A percentile compares a stretch with the other conserved stretches of the same genome.
Evolutionary conservation across 2,888 invertebrate genomes (phyloP).

Genomic region (Prosopocoilus inquinatus): DNA sequence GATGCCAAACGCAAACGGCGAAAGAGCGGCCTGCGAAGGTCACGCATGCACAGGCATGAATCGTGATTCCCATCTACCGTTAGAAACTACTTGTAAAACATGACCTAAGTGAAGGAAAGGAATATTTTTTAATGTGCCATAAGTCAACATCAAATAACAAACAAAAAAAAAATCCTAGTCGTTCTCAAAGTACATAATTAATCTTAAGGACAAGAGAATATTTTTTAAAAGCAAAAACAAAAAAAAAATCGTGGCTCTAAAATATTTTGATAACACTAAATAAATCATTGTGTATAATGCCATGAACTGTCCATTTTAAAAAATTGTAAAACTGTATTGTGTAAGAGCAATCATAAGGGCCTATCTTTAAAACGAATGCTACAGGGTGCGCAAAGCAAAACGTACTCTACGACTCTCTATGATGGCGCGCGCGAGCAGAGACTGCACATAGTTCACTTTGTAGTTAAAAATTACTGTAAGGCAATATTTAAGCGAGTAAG

Average conservation of each 20-base stretch:
- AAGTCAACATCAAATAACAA: conserved; percentile 42
- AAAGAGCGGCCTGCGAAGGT: conserved; percentile 63
- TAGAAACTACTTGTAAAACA: conserved; percentile 20
- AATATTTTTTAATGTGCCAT: conserved; percentile 49
- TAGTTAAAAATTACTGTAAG: conserved; percentile 42
- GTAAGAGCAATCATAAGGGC: conserved; percentile 47
- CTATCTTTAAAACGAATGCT: conserved; percentile 35
- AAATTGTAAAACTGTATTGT: conserved; percentile 24
- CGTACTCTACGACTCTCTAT: conserved; percentile 18
- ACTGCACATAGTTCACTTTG: conserved; percentile 42
- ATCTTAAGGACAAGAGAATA: conserved; percentile 43
- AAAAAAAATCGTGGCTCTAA: conserved; percentile 38
- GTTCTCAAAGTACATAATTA: conserved; percentile 45
- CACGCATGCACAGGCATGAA: conserved; percentile 56
- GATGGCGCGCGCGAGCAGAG: conserved; percentile 24
- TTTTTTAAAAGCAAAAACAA: conserved; percentile 38
- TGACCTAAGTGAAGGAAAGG: conserved; percentile 19
- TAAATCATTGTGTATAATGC: conserved; percentile 32
- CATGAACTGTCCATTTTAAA: conserved; percentile 44
- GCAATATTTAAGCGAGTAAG: conserved; percentile 37
- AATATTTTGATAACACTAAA: conserved; percentile 39
- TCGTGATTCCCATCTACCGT: conserved; percentile 50
- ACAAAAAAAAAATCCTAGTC: conserved; percentile 47
- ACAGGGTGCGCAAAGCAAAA: conserved; percentile 42
- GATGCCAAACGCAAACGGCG: conserved; percentile 80